phyloP scores from a whole-genome alignment of 2,797 vertebrate genomes.

The Enteromius viviparus region DNA sequence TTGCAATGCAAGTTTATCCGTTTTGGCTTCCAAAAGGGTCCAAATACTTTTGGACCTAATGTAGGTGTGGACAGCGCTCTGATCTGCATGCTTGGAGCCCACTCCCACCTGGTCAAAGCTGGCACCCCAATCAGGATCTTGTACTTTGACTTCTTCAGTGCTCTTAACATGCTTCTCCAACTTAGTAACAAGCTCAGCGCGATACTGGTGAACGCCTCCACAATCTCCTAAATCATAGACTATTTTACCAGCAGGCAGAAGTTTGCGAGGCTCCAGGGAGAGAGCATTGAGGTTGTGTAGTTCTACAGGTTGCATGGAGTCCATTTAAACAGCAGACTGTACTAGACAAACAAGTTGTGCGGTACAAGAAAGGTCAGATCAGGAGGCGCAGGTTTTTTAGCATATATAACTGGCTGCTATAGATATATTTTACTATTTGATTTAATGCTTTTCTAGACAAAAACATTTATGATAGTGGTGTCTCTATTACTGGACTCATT shows the following conservation, averaged over 20 bases:
- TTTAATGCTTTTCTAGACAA: not conserved
- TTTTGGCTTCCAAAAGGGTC: conserved; percentile 1
- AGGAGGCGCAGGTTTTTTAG: not conserved
- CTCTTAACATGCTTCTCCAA: conserved; percentile 30
- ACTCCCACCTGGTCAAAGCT: conserved; percentile 18
- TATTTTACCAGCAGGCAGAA: conserved; percentile 46
- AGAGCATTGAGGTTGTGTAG: conserved; percentile 37
- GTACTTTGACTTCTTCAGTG: conserved; percentile 36
- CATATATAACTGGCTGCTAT: not conserved
- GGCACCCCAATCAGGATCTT: not conserved
- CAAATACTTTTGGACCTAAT: conserved; percentile 7
- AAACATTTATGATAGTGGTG: not conserved
- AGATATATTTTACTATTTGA: conserved; percentile 11
- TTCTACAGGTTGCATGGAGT: conserved; percentile 44
- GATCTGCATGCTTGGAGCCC: conserved; percentile 4
- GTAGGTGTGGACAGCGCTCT: conserved; percentile 10
- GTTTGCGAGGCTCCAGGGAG: conserved; percentile 40
- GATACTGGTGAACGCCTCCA: conserved; percentile 34
- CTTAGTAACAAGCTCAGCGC: conserved; percentile 28
- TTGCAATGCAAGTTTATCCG: not conserved
- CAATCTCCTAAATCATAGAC: conserved; percentile 46
- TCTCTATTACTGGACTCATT: not conserved
- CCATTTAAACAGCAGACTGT: conserved; percentile 43
- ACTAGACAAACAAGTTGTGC: conserved; percentile 40
- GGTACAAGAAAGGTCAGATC: conserved; percentile 6